Conservation (phyloP, 1,140 invertebrate species). For the Meloidogyne exigua region DNA sequence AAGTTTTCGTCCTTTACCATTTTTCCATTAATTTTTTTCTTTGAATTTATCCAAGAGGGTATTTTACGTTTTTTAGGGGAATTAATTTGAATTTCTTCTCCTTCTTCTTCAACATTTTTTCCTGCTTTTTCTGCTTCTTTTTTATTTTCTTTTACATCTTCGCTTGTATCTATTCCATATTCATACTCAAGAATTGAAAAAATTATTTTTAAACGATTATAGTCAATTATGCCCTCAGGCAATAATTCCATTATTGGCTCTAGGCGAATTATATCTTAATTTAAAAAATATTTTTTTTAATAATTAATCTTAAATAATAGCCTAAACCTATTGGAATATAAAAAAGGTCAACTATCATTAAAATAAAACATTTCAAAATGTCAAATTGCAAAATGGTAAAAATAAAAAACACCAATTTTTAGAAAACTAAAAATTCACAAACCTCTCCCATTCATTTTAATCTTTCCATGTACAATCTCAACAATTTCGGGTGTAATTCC, state of each 20-base stretch:
- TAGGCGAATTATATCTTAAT: slow-evolving; percentile 34
- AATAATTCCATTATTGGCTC: slow-evolving; percentile 39
- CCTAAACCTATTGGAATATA: no score
- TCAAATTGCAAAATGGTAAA: no score
- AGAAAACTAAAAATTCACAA: background rate
- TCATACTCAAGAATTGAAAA: slow-evolving; percentile 40
- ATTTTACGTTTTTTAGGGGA: background rate
- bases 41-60: background rate
- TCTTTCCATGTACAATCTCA: slow-evolving; percentile 10
- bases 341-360: no score
- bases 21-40: background rate
- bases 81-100: background rate
- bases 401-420: no score
- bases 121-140: background rate
- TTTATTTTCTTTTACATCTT: background rate
- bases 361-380: no score
- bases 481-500: slow-evolving; percentile 16
- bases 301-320: no score
- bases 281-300: background rate
- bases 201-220: slow-evolving; percentile 31
- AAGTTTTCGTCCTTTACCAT: background rate
- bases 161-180: slow-evolving; percentile 29
- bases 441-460: slow-evolving; percentile 31
- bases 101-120: background rate
- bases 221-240: slow-evolving; percentile 18